These are phyloP conservation scores for Natator depressus DNA, from an alignment of 2,113 vertebrate genomes.

Conservation along the genomic window DNA sequence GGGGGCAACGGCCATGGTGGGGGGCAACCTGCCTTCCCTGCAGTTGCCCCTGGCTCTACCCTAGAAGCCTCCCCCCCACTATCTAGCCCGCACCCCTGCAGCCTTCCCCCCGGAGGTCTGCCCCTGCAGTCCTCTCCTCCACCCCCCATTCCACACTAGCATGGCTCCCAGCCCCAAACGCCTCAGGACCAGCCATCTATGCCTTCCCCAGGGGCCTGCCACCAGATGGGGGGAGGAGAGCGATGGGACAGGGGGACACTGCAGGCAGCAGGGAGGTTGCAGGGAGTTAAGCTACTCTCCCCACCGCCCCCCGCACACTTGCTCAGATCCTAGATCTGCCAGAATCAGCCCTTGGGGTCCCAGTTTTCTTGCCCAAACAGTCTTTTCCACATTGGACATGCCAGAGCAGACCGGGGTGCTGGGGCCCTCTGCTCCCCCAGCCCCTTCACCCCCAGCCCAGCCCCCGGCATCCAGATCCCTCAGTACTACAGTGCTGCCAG, in stretches of 20 bases:
- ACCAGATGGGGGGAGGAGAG: neutral
- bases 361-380: neutral
- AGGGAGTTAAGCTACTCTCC: too few relatives aligned
- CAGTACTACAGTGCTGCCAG: too few relatives aligned
- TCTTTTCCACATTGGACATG: too few relatives aligned
- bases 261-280: too few relatives aligned
- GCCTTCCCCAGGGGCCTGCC: neutral
- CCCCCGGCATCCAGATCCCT: too few relatives aligned
- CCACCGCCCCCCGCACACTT: too few relatives aligned
- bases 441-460: too few relatives aligned
- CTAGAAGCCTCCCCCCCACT: neutral
- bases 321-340: neutral
- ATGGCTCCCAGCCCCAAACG: neutral
- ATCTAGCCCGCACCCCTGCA: neutral
- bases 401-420: neutral
- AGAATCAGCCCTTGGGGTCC: neutral
- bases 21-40: neutral
- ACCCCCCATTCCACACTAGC: neutral
- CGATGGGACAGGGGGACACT: neutral
- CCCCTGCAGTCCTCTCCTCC: neutral
- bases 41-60: neutral
- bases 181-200: neutral
- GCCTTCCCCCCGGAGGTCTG: neutral
- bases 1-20: neutral
- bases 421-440: neutral